Base-by-base conservation (phyloP, 2,797 vertebrate genomes). In the Miichthys miiuy region DNA sequence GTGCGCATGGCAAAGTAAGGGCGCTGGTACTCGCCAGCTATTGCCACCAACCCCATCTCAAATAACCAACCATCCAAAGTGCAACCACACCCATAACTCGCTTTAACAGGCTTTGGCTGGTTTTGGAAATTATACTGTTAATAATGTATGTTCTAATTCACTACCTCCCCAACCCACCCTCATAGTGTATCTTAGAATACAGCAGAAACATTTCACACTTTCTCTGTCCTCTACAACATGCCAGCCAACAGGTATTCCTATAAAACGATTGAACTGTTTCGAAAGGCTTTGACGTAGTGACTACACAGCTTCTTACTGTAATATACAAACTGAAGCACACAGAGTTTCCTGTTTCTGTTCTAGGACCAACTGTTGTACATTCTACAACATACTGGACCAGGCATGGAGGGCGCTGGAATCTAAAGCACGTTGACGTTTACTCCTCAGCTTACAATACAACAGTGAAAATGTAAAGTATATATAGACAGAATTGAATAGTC, bases 101-200 rank as follows among this genome's bases (percentile, higher is more conserved):
- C 86, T 90, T 89, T 68, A 75, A 93, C 90, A 94, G 85, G 90
- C 89, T 93, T 94, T 93, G 93, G 91, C 90, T 93, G 90, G 88
- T 93, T 89, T 88, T 79, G 67, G n/a, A 91, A 93, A 88, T 86
- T 71, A 89, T 79, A 89, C 76, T 81, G 91, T 88, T 88, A 72
- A 89, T 87, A 89, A 91, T 83, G 87, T 87, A 84, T 84, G 82
- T 84, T 87, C 82, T 91, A 89, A 92, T 89, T 91, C 90, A 64
- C 90, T 92, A 90, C 80, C 82, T 88, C 71, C 70, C 75, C 66
- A 81, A 87, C 81, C 83, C 72, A 83, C 85, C 79, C 80, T 91
- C 77, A 80, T 90, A 81, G 80, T 78, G 81, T 88, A 81, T 87
- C 46, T 84, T 79, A 80, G 74, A 90, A 83, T 81, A 88, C 81